Evolutionary conservation across 2,797 vertebrate genomes (phyloP).

Genomic region (Lerista edwardsae): DNA sequence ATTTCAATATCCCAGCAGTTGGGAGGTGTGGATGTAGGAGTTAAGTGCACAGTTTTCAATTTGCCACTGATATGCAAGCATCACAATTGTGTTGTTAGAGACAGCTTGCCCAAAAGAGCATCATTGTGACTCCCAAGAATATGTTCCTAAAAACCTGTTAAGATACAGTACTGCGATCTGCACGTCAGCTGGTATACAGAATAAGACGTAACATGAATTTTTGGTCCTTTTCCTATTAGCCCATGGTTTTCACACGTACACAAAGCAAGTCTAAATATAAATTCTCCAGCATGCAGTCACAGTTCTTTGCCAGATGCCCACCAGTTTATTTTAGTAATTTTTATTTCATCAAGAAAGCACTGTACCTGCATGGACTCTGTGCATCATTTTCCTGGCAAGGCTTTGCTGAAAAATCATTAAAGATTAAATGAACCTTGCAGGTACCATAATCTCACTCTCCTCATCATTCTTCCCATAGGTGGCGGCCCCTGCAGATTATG

Average conservation of each 20-base stretch:
- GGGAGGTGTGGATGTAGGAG: not conserved
- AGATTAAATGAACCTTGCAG: slow-evolving; percentile 72
- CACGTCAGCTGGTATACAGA: not conserved
- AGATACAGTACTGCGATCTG: not conserved
- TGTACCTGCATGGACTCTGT: slow-evolving; percentile 57
- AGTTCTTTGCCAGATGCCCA: slow-evolving; percentile 64
- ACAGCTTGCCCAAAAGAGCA: not conserved
- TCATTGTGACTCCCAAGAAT: slow-evolving; percentile 32
- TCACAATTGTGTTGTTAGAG: not conserved
- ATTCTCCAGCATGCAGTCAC: slow-evolving; percentile 43
- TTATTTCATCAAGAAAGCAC: slow-evolving; percentile 68
- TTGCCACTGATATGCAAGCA: not conserved
- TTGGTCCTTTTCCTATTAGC: slow-evolving; percentile 37
- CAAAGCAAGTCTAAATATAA: slow-evolving; percentile 55
- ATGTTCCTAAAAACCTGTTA: not conserved
- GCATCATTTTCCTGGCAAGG: slow-evolving; percentile 53
- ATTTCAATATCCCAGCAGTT: too few relatives aligned
- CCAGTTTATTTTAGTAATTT: slow-evolving; percentile 71
- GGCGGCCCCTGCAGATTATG: slow-evolving; percentile 61
- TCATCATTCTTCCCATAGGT: slow-evolving; percentile 68
- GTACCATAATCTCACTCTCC: slow-evolving; percentile 62
- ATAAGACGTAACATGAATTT: not conserved
- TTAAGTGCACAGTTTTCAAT: slow-evolving; percentile 1
- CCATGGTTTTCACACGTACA: slow-evolving; percentile 28
- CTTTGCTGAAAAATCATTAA: slow-evolving; percentile 70